Evolutionary conservation across 2,797 vertebrate species (phyloP), one percentile per base, ranked within the genome.

Genomic region (Thaleichthys pacificus): DNA sequence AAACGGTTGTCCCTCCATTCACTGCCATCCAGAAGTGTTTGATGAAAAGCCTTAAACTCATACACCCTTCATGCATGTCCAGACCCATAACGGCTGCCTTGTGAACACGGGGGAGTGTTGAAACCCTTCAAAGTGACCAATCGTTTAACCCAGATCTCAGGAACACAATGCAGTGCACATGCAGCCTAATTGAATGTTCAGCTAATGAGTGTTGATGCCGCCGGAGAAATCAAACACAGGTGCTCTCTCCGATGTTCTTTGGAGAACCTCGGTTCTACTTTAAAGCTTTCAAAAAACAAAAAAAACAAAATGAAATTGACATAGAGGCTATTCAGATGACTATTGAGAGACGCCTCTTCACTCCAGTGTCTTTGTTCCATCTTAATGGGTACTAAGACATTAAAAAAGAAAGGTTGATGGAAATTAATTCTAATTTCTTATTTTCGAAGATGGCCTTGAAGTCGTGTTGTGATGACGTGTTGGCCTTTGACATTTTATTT

Each of bases 191-290:
- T 87, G 75, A 87, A 84, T 84, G 80, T 82, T 64, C 72, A 6
- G 75, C 76, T 83, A 89, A 87, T 88, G 79, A 89, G 84, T 74
- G 66, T 82, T 83, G 86, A 84, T 78, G 81, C 35, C 0, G 72
- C 32, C 72, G 47, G 61, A 73, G 78, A 82, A 85, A 87, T 86
- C 74, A 85, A 87, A 85, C 73, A 75, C 85, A 87, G 85, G 83
- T 82, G 85, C 77, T 83, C 70, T 76, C 78, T 84, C 77, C 80
- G 81, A 82, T 84, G 74, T 81, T 78, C 78, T 85, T 79, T 82
- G 42, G 49, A 70, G 72, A 65, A 71, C 21, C 65, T 69, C n/a
- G 60, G 79, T 77, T 76, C 84, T 21, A 83, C 72, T 79, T 81
- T 82, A 82, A 84, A 82, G 74, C 74, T 76, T 80, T 87, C 74